Evolutionary conservation across 2,113 vertebrate species (phyloP), one percentile per base, ranked within the genome.

Genomic region (Neolamprologus devosi): DNA sequence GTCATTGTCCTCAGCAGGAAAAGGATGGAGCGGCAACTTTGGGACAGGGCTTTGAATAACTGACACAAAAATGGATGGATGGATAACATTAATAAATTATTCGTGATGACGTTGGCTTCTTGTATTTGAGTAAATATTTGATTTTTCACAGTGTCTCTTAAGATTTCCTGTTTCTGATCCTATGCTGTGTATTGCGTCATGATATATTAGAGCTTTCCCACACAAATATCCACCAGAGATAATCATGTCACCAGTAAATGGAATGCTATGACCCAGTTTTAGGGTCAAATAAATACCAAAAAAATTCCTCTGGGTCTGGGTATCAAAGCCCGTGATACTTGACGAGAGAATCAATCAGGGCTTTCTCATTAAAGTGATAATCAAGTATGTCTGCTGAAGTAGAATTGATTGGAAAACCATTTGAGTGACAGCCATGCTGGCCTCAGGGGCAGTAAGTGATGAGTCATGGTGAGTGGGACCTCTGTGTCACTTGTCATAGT

Each of bases 361-460:
- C 51, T 82, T 91, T 85, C 95, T 95, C 93, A 93, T 95, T 94
- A 95, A 85, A 92, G 91, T 40, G 16, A 96, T 96, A 94, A 93
- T 95, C 94, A 94, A 94, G 82, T 91, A 79, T 28, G 89, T 91
- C 81, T 55, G 70, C 83, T 82, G 83, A 70, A 88, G 90, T 80
- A 65, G 42, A 81, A 94, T 94, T 95, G 94, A 95, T 96, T 92
- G 79, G 83, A 88, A 91, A 89, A 75, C 87, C 73, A 80, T 91
- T 80, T 95, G 93, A 95, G 91, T 95, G 95, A 91, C 94, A 94
- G 88, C 78, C 54, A 26, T 81, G 83, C 89, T 55, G 81, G 82
- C 87, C 92, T 92, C 87, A 60, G 89, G 90, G 91, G 75, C 65
- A 21, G 86, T 85, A 58, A 75, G 78, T 51, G 49, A 84, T 92